phyloP scores from a whole-genome alignment of 1,140 invertebrate genomes.

The Apis florea region DNA sequence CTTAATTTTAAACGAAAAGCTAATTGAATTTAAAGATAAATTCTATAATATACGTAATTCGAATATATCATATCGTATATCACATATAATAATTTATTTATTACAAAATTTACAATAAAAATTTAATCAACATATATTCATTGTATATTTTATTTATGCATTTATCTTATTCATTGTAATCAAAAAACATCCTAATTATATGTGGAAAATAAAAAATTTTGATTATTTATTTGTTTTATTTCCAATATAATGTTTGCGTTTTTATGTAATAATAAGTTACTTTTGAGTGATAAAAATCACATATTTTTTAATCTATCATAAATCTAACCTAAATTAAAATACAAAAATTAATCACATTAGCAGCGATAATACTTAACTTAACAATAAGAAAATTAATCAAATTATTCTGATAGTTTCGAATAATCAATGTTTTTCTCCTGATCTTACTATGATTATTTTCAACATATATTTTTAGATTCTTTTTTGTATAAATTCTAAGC shows the following conservation, averaged over 20 bases:
- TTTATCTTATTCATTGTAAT: no score
- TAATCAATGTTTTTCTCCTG: not conserved
- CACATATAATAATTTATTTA: not conserved
- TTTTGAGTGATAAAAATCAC: not conserved
- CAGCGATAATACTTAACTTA: constrained; percentile 5
- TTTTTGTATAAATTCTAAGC: constrained; percentile 14
- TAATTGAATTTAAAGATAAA: not conserved
- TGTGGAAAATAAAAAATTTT: no score
- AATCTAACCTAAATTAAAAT: not conserved
- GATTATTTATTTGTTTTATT: no score
- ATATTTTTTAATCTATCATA: not conserved
- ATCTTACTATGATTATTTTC: constrained; percentile 11
- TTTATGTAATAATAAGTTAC: not conserved
- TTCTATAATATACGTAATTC: not conserved
- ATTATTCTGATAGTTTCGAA: constrained; percentile 9
- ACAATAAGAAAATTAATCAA: constrained; percentile 28
- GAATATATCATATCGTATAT: not conserved
- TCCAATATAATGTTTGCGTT: not conserved
- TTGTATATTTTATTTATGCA: no score
- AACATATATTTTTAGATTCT: not conserved
- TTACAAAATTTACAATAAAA: not conserved
- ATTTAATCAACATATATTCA: not conserved
- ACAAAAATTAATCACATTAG: constrained; percentile 10
- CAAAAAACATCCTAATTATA: no score
- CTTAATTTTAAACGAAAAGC: no score